Conservation (phyloP, 2,888 invertebrate genomes). For the Cephalotes varians region DNA sequence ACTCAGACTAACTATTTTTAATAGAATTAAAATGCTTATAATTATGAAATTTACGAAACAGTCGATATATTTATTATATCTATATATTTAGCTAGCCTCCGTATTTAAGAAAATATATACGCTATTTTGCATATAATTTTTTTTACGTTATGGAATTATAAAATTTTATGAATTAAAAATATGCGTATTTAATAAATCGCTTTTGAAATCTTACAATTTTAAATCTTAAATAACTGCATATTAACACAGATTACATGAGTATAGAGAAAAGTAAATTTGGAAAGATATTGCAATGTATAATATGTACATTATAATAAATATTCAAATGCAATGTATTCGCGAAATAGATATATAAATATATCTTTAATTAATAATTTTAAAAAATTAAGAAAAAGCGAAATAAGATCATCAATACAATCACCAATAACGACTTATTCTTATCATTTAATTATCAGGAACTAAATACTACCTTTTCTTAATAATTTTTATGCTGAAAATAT, state of each 20-base stretch:
- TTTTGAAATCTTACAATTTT: neutral
- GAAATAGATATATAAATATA: neutral
- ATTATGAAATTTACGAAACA: neutral
- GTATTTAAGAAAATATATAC: too few relatives aligned
- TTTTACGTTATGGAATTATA: neutral
- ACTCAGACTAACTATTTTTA: neutral
- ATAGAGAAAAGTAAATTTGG: neutral
- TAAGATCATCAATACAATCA: too few relatives aligned
- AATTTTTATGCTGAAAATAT: neutral
- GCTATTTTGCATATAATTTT: neutral
- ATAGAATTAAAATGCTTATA: neutral
- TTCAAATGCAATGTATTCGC: neutral
- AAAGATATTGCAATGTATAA: too few relatives aligned
- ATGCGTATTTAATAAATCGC: neutral
- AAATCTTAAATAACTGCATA: neutral
- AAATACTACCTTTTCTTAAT: neutral
- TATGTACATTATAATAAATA: neutral
- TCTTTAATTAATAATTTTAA: neutral
- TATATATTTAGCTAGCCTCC: neutral
- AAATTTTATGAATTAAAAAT: constrained; percentile 5
- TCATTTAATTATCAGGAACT: neutral
- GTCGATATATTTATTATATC: neutral
- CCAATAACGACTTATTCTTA: too few relatives aligned
- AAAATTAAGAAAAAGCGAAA: neutral
- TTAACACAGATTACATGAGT: neutral